Evolutionary conservation across 1,140 invertebrate genomes (phyloP), one percentile per base, ranked within the genome.

Genomic region (Drosophila eugracilis): DNA sequence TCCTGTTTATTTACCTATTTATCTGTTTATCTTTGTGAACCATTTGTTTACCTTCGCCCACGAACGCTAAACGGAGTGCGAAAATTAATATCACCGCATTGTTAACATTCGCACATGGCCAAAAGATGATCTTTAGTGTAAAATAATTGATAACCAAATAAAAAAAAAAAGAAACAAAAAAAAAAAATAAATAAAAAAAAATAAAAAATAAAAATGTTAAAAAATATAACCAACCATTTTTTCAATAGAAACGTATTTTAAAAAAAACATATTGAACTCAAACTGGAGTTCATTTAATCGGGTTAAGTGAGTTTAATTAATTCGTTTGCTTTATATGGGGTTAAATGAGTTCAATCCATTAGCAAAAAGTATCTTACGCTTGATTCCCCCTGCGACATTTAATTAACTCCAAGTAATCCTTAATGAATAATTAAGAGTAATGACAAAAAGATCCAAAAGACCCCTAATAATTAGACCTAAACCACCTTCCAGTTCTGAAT

Each of bases 1-100:
- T 72, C 39, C 70, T 71, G 45, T 71, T 71, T 72, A 71, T 49
- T 58, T 67, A 69, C 66, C 73, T 72, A 75, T 84, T 84, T 71
- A 71, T 70, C 54, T 75, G 52, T 63, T 36, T 10, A 22, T 2
- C 15, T 5, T 34, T 58, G 19, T 44, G 5, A 21, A 12, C 21
- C 21, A 44, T 44, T 44, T 57, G 50, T 66, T 54, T 67, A 50
- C 37, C 32, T 41, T 44, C 32, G 60, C 21, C 41, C 4, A 17
- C 24, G 42, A 63, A 41, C 57, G 42, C 47, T 52, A 52, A 78
- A 59, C 45, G 37, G 39, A 59, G 53, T 59, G 58, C 28, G 22
- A 72, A 50, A 32, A 34, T 48, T 12, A 6, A 45, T 22, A 30
- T 41, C 37, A 28, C 4, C 19, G 10, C 15, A 63, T 50, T 65